Conservation (phyloP, 2,888 invertebrate species). For the Volucella zonaria region DNA sequence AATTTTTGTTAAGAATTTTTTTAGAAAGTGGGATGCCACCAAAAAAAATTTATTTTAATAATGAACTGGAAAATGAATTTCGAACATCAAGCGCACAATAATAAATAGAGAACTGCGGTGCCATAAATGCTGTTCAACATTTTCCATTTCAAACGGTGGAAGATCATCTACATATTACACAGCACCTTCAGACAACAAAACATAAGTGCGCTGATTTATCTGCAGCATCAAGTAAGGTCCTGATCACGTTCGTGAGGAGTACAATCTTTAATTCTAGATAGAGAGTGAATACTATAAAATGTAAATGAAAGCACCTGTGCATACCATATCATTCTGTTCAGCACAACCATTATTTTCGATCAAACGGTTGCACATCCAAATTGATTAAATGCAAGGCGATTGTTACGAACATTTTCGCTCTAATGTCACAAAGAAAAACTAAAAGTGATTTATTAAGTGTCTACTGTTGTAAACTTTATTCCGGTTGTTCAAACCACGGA, state of each 20-base stretch:
- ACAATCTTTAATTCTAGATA: constrained; percentile 52
- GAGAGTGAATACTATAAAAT: constrained; percentile 70
- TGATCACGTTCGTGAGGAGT: constrained; percentile 3
- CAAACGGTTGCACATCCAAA: constrained; percentile 74
- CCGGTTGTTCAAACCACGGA: constrained; percentile 2
- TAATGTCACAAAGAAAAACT: background rate
- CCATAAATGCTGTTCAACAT: constrained; percentile 9
- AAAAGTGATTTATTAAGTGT: background rate
- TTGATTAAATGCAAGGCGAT: constrained; percentile 8
- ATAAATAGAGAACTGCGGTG: background rate
- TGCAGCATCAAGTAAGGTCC: constrained; percentile 3
- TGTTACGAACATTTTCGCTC: background rate
- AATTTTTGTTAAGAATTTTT: background rate
- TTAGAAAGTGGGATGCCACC: background rate
- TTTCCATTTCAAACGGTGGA: background rate
- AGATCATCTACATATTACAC: background rate
- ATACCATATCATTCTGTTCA: constrained; percentile 76
- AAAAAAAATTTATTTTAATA: background rate
- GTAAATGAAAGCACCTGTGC: constrained; percentile 73
- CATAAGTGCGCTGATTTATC: constrained; percentile 4
- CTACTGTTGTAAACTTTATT: constrained; percentile 7
- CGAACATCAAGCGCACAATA: background rate
- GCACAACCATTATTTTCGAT: constrained; percentile 75
- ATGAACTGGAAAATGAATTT: constrained; percentile 3
- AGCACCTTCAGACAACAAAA: constrained; percentile 15